These are phyloP conservation scores for Oncorhynchus masou DNA, from an alignment of 2,113 vertebrate species.

Conservation along the genomic window DNA sequence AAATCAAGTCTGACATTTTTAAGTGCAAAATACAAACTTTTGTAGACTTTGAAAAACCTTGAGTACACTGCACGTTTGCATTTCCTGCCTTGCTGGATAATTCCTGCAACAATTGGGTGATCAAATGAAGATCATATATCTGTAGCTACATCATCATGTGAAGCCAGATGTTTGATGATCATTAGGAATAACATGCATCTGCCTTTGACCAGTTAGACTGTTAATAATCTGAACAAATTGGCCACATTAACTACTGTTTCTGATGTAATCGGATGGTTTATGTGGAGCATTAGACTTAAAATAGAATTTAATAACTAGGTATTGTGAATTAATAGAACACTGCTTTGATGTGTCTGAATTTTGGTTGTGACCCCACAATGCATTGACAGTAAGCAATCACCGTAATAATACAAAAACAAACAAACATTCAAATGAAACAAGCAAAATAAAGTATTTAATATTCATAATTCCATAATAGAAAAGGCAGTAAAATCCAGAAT, in stretches of 20 bases:
- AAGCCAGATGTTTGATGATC: conserved; percentile 47
- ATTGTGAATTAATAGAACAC: neutral
- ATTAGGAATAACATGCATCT: conserved; percentile 32
- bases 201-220: conserved; percentile 13
- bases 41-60: too few relatives aligned
- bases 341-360: neutral
- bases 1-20: too few relatives aligned
- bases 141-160: conserved; percentile 6
- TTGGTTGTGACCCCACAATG: neutral
- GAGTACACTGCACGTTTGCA: too few relatives aligned
- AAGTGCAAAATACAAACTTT: too few relatives aligned
- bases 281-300: conserved; percentile 6
- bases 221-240: conserved; percentile 23
- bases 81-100: too few relatives aligned
- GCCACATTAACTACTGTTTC: conserved; percentile 13
- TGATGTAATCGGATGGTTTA: conserved; percentile 16
- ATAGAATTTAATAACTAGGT: neutral
- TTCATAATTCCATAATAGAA: neutral
- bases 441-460: neutral
- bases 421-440: too few relatives aligned
- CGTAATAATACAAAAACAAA: too few relatives aligned
- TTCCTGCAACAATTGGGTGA: too few relatives aligned
- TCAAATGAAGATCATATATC: too few relatives aligned
- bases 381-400: too few relatives aligned
- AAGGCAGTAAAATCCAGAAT: neutral